Percentiles rank a stretch among this genome's conserved stretches.
Evolutionary conservation across 2,797 vertebrate genomes (phyloP).

Genomic region (Enteromius fasciolatus): DNA sequence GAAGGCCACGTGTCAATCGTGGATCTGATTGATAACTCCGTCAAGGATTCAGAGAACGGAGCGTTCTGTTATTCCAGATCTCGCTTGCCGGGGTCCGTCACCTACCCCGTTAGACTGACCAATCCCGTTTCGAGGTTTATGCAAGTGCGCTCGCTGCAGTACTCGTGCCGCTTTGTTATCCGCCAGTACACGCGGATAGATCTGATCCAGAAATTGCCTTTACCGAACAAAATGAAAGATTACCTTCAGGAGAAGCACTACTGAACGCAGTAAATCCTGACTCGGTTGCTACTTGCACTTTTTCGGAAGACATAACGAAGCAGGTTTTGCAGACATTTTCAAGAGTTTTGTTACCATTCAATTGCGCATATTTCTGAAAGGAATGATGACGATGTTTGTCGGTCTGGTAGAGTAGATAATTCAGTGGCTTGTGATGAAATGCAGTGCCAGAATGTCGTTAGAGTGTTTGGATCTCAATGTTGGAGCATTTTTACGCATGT

Average conservation of each 20-base stretch:
- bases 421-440: conserved; percentile 43
- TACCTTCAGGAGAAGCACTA: conserved; percentile 99
- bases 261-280: conserved; percentile 81
- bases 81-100: conserved; percentile 93
- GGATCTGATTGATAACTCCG: conserved; percentile 95
- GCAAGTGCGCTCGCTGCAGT: conserved; percentile 98
- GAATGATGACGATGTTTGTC: conserved; percentile 30
- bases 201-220: conserved; percentile 98
- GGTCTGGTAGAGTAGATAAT: conserved; percentile 38
- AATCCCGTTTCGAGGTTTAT: conserved; percentile 98
- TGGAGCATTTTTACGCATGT: conserved; percentile 48
- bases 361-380: conserved; percentile 54
- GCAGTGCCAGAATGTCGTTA: conserved; percentile 36
- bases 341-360: conserved; percentile 82
- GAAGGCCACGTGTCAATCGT: conserved; percentile 98
- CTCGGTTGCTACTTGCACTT: conserved; percentile 90
- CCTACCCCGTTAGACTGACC: conserved; percentile 96
- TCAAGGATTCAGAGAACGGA: conserved; percentile 97
- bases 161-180: conserved; percentile 97
- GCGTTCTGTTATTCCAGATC: conserved; percentile 98
- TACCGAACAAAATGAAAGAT: conserved; percentile 99
- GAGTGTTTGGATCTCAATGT: conserved; percentile 36
- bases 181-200: conserved; percentile 98
- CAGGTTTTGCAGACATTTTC: conserved; percentile 88
- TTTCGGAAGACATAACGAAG: conserved; percentile 86